Percentiles rank a stretch among this genome's conserved stretches.
These are phyloP conservation scores for Streptopelia turtur DNA, from an alignment of 2,797 vertebrate species.

Conservation along the genomic window DNA sequence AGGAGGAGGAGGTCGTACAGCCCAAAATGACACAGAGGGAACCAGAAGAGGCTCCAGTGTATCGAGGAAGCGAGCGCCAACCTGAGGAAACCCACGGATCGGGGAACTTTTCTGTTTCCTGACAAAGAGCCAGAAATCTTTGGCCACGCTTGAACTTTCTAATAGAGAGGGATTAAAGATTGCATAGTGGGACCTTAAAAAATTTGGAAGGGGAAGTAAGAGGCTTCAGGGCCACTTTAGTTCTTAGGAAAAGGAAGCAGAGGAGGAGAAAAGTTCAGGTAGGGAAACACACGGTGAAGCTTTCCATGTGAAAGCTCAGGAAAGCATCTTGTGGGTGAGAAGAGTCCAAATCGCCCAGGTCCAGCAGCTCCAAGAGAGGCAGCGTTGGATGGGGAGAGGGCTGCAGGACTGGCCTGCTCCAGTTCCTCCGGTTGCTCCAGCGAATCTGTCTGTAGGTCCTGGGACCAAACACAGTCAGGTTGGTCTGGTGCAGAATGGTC, in stretches of 20 bases:
- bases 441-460: background rate
- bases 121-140: background rate
- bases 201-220: background rate
- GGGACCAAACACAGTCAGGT: accelerated
- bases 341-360: accelerated
- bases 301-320: background rate
- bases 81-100: background rate
- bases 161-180: background rate
- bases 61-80: background rate
- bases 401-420: background rate
- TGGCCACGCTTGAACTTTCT: background rate
- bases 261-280: background rate
- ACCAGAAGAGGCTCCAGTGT: background rate
- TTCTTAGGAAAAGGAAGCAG: background rate
- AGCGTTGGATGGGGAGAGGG: background rate
- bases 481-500: background rate
- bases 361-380: background rate
- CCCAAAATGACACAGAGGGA: background rate
- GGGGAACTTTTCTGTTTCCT: background rate
- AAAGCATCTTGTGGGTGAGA: accelerated
- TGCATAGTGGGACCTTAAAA: background rate
- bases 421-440: background rate
- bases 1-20: background rate
- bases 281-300: accelerated
- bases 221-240: background rate